Conservation (phyloP, 2,888 invertebrate genomes). For the Incurvaria masculella region DNA sequence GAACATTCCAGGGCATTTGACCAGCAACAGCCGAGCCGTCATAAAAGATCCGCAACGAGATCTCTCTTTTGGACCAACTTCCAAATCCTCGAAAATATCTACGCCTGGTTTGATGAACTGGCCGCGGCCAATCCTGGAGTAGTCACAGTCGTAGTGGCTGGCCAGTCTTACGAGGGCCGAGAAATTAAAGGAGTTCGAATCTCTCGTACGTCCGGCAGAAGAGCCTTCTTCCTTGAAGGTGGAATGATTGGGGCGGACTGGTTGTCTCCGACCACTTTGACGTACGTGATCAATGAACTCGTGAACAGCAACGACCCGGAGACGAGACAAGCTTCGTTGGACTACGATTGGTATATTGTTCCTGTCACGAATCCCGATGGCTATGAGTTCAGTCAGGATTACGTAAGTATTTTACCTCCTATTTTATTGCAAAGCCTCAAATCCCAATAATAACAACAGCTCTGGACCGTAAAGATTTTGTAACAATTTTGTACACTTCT, state of each 20-base stretch:
- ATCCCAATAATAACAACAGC: too few species aligned
- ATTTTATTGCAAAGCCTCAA: too few species aligned
- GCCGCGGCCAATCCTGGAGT: slow-evolving; percentile 28
- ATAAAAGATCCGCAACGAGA: slow-evolving; percentile 23
- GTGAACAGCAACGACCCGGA: slow-evolving; percentile 51
- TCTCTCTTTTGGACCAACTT: slow-evolving; percentile 37
- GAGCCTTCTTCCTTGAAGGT: slow-evolving; percentile 35
- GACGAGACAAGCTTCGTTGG: slow-evolving; percentile 45
- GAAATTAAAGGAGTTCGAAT: slow-evolving; percentile 48
- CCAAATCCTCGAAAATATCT: slow-evolving; percentile 45
- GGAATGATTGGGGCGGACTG: slow-evolving; percentile 76
- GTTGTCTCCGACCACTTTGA: slow-evolving; percentile 63
- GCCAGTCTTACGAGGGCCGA: slow-evolving; percentile 39
- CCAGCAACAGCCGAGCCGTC: slow-evolving; percentile 31
- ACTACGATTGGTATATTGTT: slow-evolving; percentile 70
- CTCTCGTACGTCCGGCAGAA: slow-evolving; percentile 26
- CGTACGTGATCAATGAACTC: slow-evolving; percentile 61
- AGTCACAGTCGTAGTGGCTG: slow-evolving; percentile 43
- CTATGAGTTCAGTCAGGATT: slow-evolving; percentile 62
- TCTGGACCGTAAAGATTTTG: too few species aligned
- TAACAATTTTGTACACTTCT: too few species aligned
- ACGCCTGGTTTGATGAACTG: slow-evolving; percentile 49
- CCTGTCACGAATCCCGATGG: slow-evolving; percentile 78
- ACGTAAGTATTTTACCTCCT: too few species aligned
- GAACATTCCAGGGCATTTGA: slow-evolving; percentile 35